These are phyloP conservation scores for Labeo catla DNA, from an alignment of 2,113 vertebrate genomes.

Conservation along the genomic window DNA sequence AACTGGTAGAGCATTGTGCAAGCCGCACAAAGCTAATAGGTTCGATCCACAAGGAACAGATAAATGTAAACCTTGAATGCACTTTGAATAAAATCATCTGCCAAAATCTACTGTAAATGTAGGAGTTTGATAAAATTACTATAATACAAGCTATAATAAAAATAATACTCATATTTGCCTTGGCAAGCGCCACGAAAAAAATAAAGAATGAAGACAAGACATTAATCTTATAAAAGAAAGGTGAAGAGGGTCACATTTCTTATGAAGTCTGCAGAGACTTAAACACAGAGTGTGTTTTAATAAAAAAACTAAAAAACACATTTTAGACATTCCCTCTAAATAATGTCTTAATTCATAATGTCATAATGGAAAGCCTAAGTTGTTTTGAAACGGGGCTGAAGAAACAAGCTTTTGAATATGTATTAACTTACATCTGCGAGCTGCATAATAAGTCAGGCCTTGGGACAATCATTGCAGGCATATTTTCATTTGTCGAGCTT, in stretches of 20 bases:
- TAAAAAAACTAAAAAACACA: background rate
- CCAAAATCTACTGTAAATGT: background rate
- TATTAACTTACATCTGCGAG: conserved; percentile 36
- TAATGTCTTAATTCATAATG: background rate
- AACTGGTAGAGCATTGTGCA: background rate
- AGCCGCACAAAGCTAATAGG: background rate
- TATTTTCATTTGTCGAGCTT: conserved; percentile 32
- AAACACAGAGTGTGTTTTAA: background rate
- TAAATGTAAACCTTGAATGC: background rate
- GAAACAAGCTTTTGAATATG: conserved; percentile 35
- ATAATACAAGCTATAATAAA: background rate
- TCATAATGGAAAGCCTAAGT: background rate
- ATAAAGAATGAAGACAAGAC: background rate
- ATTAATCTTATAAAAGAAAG: conserved; percentile 10
- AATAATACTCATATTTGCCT: background rate
- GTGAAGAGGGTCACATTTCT: background rate
- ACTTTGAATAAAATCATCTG: background rate
- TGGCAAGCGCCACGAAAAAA: background rate
- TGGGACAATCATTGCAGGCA: conserved; percentile 41
- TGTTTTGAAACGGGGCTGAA: background rate
- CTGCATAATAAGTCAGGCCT: conserved; percentile 33
- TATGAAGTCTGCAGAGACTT: background rate
- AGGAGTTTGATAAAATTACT: conserved; percentile 2
- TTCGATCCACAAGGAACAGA: background rate
- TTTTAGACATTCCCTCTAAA: background rate